Conservation (phyloP, 2,797 vertebrate species). For the Pseudopleuronectes americanus region DNA sequence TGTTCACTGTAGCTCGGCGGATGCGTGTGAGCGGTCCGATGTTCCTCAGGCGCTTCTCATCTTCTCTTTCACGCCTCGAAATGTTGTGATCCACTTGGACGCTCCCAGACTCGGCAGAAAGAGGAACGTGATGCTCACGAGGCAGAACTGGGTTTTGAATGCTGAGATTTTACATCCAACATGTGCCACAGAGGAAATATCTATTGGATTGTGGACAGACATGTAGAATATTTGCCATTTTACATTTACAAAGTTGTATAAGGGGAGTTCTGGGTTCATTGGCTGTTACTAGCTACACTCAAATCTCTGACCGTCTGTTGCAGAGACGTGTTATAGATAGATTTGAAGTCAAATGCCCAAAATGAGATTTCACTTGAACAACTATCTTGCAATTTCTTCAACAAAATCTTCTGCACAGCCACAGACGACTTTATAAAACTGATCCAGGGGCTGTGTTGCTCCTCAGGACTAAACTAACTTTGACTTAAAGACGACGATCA, state of each 20-base stretch:
- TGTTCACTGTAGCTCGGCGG: slow-evolving; percentile 1
- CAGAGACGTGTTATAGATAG: too few relatives aligned
- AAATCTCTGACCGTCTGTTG: neutral
- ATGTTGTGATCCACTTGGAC: slow-evolving; percentile 40
- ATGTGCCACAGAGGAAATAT: too few relatives aligned
- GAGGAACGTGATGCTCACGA: slow-evolving; percentile 22
- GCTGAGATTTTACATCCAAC: neutral
- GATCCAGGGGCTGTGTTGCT: neutral
- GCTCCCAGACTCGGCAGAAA: neutral
- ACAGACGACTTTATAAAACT: too few relatives aligned
- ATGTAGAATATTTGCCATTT: neutral
- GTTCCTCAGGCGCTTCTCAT: slow-evolving; percentile 1
- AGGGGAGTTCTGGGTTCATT: too few relatives aligned
- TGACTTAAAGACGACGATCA: slow-evolving; percentile 4
- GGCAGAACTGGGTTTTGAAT: neutral
- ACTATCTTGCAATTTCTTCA: too few relatives aligned
- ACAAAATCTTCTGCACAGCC: too few relatives aligned
- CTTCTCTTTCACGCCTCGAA: slow-evolving; percentile 22
- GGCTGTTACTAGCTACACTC: neutral
- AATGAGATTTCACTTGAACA: neutral
- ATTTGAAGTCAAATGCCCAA: neutral
- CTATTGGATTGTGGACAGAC: neutral
- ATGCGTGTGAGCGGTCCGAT: neutral
- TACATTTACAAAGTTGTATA: neutral
- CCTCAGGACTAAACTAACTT: too few relatives aligned